Conservation (phyloP, 2,113 vertebrate genomes). For the Phyllostomus hastatus region DNA sequence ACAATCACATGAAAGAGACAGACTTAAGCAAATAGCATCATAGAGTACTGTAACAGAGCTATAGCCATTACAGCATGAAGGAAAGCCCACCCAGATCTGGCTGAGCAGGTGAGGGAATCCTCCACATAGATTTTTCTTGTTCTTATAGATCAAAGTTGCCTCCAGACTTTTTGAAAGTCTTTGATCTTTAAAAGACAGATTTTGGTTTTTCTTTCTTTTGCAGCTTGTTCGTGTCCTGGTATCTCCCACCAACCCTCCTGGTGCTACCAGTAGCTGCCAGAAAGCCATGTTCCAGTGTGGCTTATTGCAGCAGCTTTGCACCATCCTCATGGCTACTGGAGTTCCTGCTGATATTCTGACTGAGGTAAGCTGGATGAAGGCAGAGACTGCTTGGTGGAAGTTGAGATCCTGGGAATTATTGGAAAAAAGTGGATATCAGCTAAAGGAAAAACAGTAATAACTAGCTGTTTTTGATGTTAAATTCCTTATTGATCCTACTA, state of each 20-base stretch:
- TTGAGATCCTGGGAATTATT: neutral
- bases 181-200: neutral
- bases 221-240: slow-evolving; percentile 96
- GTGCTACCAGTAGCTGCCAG: slow-evolving; percentile 95
- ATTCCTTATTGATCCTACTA: neutral
- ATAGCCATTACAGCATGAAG: neutral
- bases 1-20: neutral
- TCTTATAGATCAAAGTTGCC: neutral
- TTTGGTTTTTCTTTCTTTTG: neutral
- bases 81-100: neutral
- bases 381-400: neutral
- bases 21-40: neutral
- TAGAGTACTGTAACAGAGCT: neutral
- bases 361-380: slow-evolving; percentile 82
- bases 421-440: neutral
- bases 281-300: slow-evolving; percentile 97
- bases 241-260: slow-evolving; percentile 95
- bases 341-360: slow-evolving; percentile 98
- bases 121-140: neutral
- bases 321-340: slow-evolving; percentile 97
- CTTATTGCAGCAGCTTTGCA: slow-evolving; percentile 95
- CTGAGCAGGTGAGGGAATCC: neutral
- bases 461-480: neutral
- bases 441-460: neutral
- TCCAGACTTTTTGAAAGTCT: neutral